Conservation (phyloP, 2,888 invertebrate genomes). For the Odontocerum albicorne region DNA sequence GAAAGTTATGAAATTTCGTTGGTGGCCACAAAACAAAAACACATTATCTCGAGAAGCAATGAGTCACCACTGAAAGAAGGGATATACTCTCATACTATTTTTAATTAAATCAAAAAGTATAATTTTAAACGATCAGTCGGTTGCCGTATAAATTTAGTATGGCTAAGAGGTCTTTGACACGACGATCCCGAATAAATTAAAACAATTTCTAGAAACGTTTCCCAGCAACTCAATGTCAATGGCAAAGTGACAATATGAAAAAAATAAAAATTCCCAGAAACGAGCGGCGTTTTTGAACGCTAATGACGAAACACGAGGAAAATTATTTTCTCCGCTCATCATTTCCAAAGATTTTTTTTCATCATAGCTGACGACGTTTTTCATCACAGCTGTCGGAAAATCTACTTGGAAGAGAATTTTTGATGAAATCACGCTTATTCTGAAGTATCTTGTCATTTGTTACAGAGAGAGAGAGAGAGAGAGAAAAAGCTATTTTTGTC, state of each 20-base stretch:
- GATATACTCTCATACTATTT: too few relatives aligned
- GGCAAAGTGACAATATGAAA: neutral
- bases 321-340: constrained; percentile 4
- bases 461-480: too few relatives aligned
- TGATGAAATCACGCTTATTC: constrained; percentile 17
- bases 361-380: constrained; percentile 10
- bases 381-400: constrained; percentile 10
- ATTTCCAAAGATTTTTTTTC: constrained; percentile 8
- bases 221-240: neutral
- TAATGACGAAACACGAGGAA: constrained; percentile 16
- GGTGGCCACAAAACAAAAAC: too few relatives aligned
- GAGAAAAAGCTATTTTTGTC: neutral
- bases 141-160: too few relatives aligned
- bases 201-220: too few relatives aligned
- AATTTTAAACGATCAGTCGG: too few relatives aligned
- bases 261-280: constrained; percentile 7
- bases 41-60: too few relatives aligned
- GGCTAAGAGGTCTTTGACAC: too few relatives aligned
- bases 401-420: constrained; percentile 6
- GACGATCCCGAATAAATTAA: too few relatives aligned
- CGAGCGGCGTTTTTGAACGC: constrained; percentile 5
- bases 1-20: too few relatives aligned
- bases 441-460: constrained; percentile 6
- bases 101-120: too few relatives aligned
- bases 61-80: too few relatives aligned